Evolutionary conservation across 53 echinoderm and acorn worm genomes (phyloP), one percentile per base, ranked within the genome.

Genomic region (Echinarachnius parma): DNA sequence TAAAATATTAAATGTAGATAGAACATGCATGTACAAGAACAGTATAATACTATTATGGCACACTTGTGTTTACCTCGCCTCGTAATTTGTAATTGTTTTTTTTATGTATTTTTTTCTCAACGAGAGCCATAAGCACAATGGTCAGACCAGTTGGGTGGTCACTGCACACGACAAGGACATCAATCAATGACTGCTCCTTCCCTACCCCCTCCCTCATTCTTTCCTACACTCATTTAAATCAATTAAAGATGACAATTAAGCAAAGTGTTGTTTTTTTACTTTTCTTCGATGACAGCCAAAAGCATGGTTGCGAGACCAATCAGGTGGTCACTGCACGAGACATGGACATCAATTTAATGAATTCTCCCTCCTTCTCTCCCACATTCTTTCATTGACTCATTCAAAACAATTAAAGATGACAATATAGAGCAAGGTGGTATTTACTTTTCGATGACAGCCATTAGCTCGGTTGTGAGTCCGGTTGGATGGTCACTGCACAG

Each of bases 381-480:
- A 16, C 10, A 44, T 44, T 44, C 45, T 13, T 44, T 44, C 16
- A 44, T 44, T 44, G 45, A 16, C 11, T 13, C 16, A 44, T 16
- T 1, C 11, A 20, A 29, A 24, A 39, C 21, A 7, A 4, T 20
- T 81, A n/a, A n/a, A n/a, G n/a, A n/a, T n/a, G n/a, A n/a, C n/a
- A n/a, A n/a, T n/a, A n/a, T n/a, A n/a, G n/a, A n/a, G n/a, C n/a
- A n/a, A n/a, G n/a, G n/a, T n/a, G n/a, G n/a, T n/a, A 31, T 81
- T 75, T 37, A 94, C 94, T 84, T 88, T 54, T 94, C 88, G 28
- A 94, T 81, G 80, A 94, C 77, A 20, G 90, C 84, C 70, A 87
- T 78, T 15, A 94, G 87, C 0, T 90, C 90, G 14, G 74, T 75
- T 3, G 84, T 49, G 44, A 94, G 64, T 4, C 81, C 72, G 22